A percentile compares a stretch with the other conserved stretches of the same genome.
phyloP scores from a whole-genome alignment of 2,113 vertebrate species.

The Nycticebus coucang region DNA sequence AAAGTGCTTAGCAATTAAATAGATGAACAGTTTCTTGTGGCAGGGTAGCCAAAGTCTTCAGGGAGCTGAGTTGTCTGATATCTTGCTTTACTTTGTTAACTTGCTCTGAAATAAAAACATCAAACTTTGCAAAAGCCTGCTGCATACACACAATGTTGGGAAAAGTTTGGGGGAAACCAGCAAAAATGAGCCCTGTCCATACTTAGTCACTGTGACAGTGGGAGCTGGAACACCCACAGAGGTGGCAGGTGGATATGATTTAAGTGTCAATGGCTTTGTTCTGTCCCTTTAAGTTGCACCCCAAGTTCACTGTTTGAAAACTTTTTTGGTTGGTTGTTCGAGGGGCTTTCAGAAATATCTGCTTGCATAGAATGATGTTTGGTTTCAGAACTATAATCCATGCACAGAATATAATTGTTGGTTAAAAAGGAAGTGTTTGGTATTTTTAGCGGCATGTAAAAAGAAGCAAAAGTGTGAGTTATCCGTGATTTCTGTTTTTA shows the following conservation, averaged over 20 bases:
- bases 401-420: not conserved
- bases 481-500: not conserved
- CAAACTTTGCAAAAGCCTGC: not conserved
- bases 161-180: not conserved
- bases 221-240: not conserved
- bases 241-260: no score
- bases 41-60: not conserved
- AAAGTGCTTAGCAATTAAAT: not conserved
- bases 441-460: not conserved
- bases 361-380: not conserved
- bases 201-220: not conserved
- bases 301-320: not conserved
- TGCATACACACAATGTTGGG: not conserved
- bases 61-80: not conserved
- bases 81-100: not conserved
- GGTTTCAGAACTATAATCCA: not conserved
- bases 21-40: not conserved
- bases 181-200: not conserved
- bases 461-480: not conserved
- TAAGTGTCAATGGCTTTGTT: not conserved
- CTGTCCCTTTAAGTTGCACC: not conserved
- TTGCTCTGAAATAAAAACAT: not conserved
- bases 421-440: not conserved
- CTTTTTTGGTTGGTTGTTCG: not conserved
- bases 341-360: not conserved